Evolutionary conservation across 2,113 vertebrate species (phyloP).

Genomic region (Mastomys natalensis): DNA sequence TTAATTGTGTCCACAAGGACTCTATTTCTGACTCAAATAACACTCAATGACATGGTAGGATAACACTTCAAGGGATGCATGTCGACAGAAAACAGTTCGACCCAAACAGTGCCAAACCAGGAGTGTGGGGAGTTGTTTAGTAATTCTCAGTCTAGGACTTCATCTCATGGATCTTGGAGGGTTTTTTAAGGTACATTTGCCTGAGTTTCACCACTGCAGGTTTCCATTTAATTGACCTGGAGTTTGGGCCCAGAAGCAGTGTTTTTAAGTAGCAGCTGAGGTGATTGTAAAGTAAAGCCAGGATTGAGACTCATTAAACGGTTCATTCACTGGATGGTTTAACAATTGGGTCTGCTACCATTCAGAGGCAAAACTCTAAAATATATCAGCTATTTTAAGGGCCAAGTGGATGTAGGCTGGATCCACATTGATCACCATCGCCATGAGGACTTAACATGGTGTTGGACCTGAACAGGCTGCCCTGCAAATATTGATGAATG

Average conservation of each 20-base stretch:
- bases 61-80: neutral
- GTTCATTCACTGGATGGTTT: neutral
- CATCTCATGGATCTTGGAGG: neutral
- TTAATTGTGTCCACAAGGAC: neutral
- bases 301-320: neutral
- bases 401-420: neutral
- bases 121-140: neutral
- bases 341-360: neutral
- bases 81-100: neutral
- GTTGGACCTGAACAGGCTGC: neutral
- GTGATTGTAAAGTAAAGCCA: neutral
- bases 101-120: neutral
- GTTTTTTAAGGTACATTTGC: neutral
- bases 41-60: neutral
- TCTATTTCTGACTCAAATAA: neutral
- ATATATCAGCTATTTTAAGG: slow-evolving; percentile 24
- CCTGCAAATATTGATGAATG: slow-evolving; percentile 20
- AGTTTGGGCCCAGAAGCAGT: neutral
- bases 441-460: neutral
- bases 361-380: neutral
- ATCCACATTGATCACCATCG: neutral
- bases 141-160: neutral
- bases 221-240: slow-evolving; percentile 32
- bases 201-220: neutral
- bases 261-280: neutral